Evolutionary conservation across 2,888 invertebrate genomes (phyloP).

Genomic region (Papilio demoleus): DNA sequence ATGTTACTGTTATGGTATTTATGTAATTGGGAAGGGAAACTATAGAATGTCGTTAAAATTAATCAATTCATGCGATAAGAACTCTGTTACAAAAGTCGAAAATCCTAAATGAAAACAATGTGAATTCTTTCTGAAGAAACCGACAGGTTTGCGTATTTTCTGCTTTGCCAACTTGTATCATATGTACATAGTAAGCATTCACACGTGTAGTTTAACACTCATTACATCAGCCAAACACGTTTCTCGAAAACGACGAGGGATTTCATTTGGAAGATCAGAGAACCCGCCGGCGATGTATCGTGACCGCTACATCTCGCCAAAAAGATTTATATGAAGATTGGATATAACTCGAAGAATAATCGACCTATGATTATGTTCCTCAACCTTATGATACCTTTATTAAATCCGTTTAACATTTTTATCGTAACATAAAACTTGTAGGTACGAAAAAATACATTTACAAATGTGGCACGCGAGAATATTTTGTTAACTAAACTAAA

Average conservation of each 20-base stretch:
- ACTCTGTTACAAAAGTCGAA: too few relatives aligned
- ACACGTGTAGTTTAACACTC: constrained; percentile 15
- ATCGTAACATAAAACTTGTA: neutral
- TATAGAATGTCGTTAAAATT: neutral
- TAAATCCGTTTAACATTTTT: constrained; percentile 4
- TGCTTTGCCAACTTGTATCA: neutral
- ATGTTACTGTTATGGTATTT: constrained; percentile 44
- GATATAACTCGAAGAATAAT: constrained; percentile 32
- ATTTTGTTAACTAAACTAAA: neutral
- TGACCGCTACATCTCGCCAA: constrained; percentile 32
- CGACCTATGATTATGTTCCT: constrained; percentile 16
- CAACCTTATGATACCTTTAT: neutral
- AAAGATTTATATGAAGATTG: constrained; percentile 34
- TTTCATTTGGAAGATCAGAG: constrained; percentile 36
- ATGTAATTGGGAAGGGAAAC: neutral
- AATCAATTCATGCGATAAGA: neutral
- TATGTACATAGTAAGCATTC: neutral
- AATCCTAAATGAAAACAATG: too few relatives aligned
- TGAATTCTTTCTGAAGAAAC: neutral
- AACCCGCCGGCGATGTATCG: constrained; percentile 35
- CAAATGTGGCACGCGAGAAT: neutral
- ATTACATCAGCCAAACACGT: constrained; percentile 37
- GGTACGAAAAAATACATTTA: neutral
- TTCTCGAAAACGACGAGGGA: constrained; percentile 31
- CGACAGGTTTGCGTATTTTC: neutral